Evolutionary conservation across 2,797 vertebrate species (phyloP), one percentile per base, ranked within the genome.

Genomic region (Chloroceryle amazona): DNA sequence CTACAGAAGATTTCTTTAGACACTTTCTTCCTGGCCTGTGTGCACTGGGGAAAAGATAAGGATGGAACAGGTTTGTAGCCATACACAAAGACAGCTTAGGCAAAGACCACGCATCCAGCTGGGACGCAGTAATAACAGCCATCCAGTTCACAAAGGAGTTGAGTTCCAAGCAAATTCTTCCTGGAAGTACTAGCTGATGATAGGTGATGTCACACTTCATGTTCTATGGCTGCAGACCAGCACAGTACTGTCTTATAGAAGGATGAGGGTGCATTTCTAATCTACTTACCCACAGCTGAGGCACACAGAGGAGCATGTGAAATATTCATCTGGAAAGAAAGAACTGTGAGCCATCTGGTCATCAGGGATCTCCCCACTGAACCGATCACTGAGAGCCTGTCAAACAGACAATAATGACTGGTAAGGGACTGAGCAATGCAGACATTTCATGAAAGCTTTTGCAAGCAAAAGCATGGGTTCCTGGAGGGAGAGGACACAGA

Each of bases 321-420:
- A 99, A 98, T 99, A 99, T 94, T 99, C 99, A 78, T 99, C 99
- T 49, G 99, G 99, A 93, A 99, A 99, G 96, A 99, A 99, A 42
- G 99, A 99, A 97, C 99, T 99, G 96, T 99, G 99, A 37, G 98
- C 98, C 98, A 99, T 98, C 93, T 99, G 98, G 86, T 99, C 99
- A 95, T 99, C 99, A 0, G 99, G 98, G 92, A 99, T 99, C 78
- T 99, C 99, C 44, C 99, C 99, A 44, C 99, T 99, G 98, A 99
- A 99, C 68, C 99, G 98, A 86, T 99, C 99, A n/a, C 99, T 99
- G 95, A 99, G 89, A 49, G 99, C 99, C 99, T 99, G 96, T 62
- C 51, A 65, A 72, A 79, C 46, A 96, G 57, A 71, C 52, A 89
- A 73, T 18, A 81, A 82, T 13, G 29, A 67, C 55, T 61, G n/a